These are phyloP conservation scores for Drosophila sechellia DNA, from an alignment of 1,140 invertebrate species.

Conservation along the genomic window DNA sequence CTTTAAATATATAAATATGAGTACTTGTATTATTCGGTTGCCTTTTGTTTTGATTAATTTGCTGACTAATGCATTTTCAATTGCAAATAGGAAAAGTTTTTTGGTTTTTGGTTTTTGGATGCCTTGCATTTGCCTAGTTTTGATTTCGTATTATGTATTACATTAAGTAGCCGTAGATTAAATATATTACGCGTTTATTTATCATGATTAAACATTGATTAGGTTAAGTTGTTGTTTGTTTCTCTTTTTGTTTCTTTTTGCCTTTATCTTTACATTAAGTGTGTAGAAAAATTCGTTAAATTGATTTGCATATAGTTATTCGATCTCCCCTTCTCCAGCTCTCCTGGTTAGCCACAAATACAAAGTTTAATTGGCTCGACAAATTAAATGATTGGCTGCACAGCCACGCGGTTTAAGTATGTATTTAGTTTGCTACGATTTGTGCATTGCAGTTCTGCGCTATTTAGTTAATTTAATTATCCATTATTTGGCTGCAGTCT, in stretches of 20 bases:
- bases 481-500: slow-evolving; percentile 78
- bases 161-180: slow-evolving; percentile 62
- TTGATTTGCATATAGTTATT: slow-evolving; percentile 75
- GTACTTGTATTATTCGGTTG: slow-evolving; percentile 64
- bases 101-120: slow-evolving; percentile 29
- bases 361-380: slow-evolving; percentile 56
- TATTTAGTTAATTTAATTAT: slow-evolving; percentile 47
- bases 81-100: slow-evolving; percentile 68
- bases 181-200: slow-evolving; percentile 48
- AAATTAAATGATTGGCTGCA: slow-evolving; percentile 66
- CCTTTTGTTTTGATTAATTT: slow-evolving; percentile 76
- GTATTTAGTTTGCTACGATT: slow-evolving; percentile 66
- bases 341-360: slow-evolving; percentile 61
- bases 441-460: slow-evolving; percentile 70
- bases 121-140: slow-evolving; percentile 64
- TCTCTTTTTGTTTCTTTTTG: slow-evolving; percentile 18
- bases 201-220: slow-evolving; percentile 65
- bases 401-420: slow-evolving; percentile 55
- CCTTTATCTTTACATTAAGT: slow-evolving; percentile 74
- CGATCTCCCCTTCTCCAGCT: slow-evolving; percentile 16
- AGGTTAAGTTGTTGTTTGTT: slow-evolving; percentile 45
- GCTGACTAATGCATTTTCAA: slow-evolving; percentile 76
- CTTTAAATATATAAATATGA: slow-evolving; percentile 51
- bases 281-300: slow-evolving; percentile 83
- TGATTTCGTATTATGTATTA: slow-evolving; percentile 37